Evolutionary conservation across 2,113 vertebrate genomes (phyloP).

Genomic region (Hemibagrus wyckioides): DNA sequence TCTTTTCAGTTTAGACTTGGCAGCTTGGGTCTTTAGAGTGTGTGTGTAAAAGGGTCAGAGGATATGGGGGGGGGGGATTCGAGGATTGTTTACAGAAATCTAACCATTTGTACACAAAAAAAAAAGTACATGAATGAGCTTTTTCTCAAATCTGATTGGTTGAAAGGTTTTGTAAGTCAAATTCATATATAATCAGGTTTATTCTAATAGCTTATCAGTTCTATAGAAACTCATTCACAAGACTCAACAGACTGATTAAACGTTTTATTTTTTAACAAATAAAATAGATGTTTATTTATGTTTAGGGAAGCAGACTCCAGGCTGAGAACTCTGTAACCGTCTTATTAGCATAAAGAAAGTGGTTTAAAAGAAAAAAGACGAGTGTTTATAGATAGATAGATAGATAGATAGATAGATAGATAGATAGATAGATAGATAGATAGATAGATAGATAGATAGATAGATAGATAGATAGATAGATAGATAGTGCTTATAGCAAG

Average conservation of each 20-base stretch:
- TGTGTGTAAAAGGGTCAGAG: neutral
- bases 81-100: neutral
- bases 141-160: neutral
- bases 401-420: too few relatives aligned
- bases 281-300: neutral
- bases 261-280: neutral
- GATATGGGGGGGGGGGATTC: neutral
- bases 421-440: too few relatives aligned
- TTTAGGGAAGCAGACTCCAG: neutral
- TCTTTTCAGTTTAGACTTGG: neutral
- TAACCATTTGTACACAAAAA: neutral
- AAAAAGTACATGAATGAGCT: too few relatives aligned
- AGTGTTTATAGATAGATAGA: neutral
- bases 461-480: too few relatives aligned
- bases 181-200: neutral
- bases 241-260: neutral
- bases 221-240: neutral
- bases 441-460: too few relatives aligned
- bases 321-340: neutral
- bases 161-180: neutral
- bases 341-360: neutral
- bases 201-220: neutral
- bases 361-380: neutral
- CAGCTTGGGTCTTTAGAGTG: neutral
- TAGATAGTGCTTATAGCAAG: neutral